Evolutionary conservation across 1,140 invertebrate species (phyloP).

Genomic region (Dolichoris vasculosae): DNA sequence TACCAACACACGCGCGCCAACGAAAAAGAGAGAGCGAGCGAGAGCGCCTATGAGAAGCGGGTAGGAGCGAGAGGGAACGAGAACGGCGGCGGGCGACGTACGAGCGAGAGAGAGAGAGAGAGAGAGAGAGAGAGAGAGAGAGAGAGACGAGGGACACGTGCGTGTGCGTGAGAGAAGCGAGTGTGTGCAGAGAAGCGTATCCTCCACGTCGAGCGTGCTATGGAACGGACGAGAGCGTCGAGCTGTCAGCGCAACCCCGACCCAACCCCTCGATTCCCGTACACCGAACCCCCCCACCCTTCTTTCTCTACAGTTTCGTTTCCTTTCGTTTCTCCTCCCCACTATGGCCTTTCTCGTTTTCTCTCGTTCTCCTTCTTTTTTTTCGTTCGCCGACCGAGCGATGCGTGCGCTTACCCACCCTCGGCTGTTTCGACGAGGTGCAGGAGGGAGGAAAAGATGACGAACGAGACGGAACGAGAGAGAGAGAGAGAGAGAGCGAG

Average conservation of each 20-base stretch:
- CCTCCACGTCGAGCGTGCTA: constrained; percentile 63
- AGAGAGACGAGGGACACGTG: constrained; percentile 43
- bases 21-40: constrained; percentile 54
- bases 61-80: constrained; percentile 43
- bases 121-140: constrained; percentile 46
- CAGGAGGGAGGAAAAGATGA: constrained; percentile 33
- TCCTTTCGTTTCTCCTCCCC: constrained; percentile 32
- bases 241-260: constrained; percentile 74
- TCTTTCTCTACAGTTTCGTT: not conserved
- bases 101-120: constrained; percentile 52
- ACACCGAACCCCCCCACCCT: constrained; percentile 47
- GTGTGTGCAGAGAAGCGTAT: constrained; percentile 74
- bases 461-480: constrained; percentile 20
- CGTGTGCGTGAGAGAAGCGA: constrained; percentile 59
- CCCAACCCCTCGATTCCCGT: constrained; percentile 64
- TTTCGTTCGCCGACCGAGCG: not conserved
- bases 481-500: constrained; percentile 18
- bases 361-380: not conserved
- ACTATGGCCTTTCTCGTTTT: not conserved
- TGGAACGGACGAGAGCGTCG: constrained; percentile 70
- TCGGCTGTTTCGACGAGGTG: constrained; percentile 1
- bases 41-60: constrained; percentile 17
- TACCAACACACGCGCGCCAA: not conserved
- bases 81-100: constrained; percentile 43
- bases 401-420: constrained; percentile 11